Conservation (phyloP, 2,888 invertebrate genomes). For the Synergus laeviventris region DNA sequence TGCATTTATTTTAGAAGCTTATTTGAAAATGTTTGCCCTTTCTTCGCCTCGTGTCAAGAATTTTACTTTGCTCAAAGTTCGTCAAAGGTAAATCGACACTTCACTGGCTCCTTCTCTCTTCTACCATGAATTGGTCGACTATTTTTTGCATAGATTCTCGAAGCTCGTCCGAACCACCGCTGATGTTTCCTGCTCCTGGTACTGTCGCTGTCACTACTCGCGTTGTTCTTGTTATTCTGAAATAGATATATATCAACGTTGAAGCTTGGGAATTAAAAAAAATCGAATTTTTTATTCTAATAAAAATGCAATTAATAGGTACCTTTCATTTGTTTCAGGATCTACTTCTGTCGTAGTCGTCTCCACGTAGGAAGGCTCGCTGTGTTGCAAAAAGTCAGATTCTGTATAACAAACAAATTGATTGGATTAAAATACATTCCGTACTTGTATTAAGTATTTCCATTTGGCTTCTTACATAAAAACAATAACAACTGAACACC, state of each 20-base stretch:
- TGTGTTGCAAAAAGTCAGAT: conserved; percentile 80
- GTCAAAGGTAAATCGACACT: conserved; percentile 39
- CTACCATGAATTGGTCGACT: conserved; percentile 78
- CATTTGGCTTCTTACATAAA: conserved; percentile 64
- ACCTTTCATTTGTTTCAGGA: conserved; percentile 78
- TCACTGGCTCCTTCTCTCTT: conserved; percentile 77
- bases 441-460: conserved; percentile 47
- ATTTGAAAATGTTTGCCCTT: conserved; percentile 51
- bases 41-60: conserved; percentile 44
- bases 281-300: not conserved
- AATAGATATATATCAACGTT: conserved; percentile 47
- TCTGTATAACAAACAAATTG: conserved; percentile 74
- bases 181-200: conserved; percentile 54
- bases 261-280: not conserved
- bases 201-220: conserved; percentile 76
- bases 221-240: conserved; percentile 77
- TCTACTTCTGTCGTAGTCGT: conserved; percentile 77
- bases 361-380: conserved; percentile 78
- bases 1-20: conserved; percentile 41
- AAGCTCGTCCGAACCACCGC: conserved; percentile 71
- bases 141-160: conserved; percentile 78
- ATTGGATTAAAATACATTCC: conserved; percentile 48
- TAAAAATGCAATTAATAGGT: conserved; percentile 49
- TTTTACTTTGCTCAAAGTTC: conserved; percentile 45
- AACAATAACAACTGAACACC: conserved; percentile 64